phyloP scores from a whole-genome alignment of 2,888 invertebrate genomes.

The Temnothorax rugatulus region DNA sequence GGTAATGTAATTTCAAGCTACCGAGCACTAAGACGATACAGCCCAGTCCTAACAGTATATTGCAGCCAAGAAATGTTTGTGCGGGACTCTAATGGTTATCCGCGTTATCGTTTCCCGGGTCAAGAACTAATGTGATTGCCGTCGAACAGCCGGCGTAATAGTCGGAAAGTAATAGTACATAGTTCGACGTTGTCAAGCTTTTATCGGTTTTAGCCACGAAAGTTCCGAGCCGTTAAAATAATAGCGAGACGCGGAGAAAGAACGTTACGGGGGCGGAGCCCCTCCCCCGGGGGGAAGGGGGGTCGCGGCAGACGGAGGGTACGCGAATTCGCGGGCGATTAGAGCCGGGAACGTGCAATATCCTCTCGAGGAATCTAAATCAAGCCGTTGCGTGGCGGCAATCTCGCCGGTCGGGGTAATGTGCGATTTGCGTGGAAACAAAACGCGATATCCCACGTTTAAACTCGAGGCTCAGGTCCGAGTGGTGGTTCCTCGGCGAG shows the following conservation, averaged over 20 bases:
- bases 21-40: constrained; percentile 1
- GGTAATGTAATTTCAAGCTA: constrained; percentile 9
- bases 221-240: constrained; percentile 48
- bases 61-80: constrained; percentile 31
- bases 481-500: constrained; percentile 17
- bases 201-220: constrained; percentile 50
- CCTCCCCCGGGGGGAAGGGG: background rate
- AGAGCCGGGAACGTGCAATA: constrained; percentile 45
- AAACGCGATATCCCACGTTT: constrained; percentile 48
- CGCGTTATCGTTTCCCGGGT: constrained; percentile 43
- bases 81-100: constrained; percentile 42
- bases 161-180: constrained; percentile 51
- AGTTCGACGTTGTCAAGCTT: constrained; percentile 49
- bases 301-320: background rate
- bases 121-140: constrained; percentile 50
- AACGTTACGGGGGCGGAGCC: background rate
- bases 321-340: constrained; percentile 49
- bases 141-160: constrained; percentile 44
- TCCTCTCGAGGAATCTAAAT: constrained; percentile 53
- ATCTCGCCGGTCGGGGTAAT: constrained; percentile 52
- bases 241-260: constrained; percentile 29
- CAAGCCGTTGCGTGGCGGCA: constrained; percentile 55
- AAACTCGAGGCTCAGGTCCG: constrained; percentile 20
- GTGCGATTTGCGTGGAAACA: constrained; percentile 54
- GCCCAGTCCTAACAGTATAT: background rate